A percentile compares a stretch with the other conserved stretches of the same genome.
phyloP scores from a whole-genome alignment of 2,113 vertebrate genomes.

The Petrocephalus microphthalmus region DNA sequence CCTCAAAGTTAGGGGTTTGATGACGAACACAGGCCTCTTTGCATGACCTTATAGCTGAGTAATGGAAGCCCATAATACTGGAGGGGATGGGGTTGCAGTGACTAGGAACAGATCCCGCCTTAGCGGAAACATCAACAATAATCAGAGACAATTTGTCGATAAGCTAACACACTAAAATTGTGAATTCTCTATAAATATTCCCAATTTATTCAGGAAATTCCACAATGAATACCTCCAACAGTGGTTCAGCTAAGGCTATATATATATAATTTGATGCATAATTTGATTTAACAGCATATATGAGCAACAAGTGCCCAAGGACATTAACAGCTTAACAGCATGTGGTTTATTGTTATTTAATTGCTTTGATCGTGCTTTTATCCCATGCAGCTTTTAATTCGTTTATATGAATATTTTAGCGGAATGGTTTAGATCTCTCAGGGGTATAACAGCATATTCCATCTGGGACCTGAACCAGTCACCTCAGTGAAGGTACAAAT shows the following conservation, averaged over 20 bases:
- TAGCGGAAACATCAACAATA: neutral
- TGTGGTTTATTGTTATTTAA: slow-evolving; percentile 12
- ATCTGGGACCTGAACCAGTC: neutral
- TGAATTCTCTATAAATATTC: neutral
- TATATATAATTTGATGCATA: neutral
- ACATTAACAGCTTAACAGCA: slow-evolving; percentile 4
- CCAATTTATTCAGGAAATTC: neutral
- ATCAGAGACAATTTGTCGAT: neutral
- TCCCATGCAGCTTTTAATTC: neutral
- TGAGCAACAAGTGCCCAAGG: neutral
- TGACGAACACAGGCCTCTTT: too few relatives aligned
- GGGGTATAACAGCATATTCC: neutral
- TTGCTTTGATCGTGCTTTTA: neutral
- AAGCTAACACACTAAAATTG: neutral
- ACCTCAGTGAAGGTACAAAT: neutral
- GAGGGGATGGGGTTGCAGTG: neutral
- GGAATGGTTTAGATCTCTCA: neutral
- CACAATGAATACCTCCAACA: neutral
- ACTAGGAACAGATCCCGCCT: neutral
- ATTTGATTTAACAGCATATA: slow-evolving; percentile 6
- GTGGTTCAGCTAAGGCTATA: neutral
- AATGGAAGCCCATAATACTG: neutral
- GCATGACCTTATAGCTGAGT: neutral
- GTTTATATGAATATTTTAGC: slow-evolving; percentile 1
- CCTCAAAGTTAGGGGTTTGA: neutral